Evolutionary conservation across 2,888 invertebrate genomes (phyloP), one percentile per base, ranked within the genome.

Genomic region (Omphaloscelis lunosa): DNA sequence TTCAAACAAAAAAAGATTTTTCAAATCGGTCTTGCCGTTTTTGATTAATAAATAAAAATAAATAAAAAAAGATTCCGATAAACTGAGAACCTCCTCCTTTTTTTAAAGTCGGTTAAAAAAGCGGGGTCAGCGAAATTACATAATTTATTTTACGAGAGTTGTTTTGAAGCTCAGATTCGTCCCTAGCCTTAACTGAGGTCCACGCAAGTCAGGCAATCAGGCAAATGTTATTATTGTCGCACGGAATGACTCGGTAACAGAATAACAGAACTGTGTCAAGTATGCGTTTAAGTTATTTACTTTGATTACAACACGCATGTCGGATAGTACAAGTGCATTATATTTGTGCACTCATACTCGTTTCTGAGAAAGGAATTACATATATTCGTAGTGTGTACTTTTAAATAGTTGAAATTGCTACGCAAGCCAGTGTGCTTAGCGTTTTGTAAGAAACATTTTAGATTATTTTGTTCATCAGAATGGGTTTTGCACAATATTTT

Each of bases 261-360:
- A 87, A 80, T 78, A 72, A 69, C 27, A 67, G 59, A 88, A 80
- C 80, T 86, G 75, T 89, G 89, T 88, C 89, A 88, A 88, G 88
- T 89, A 80, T 87, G 76, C 75, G 48, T 75, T 78, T 78, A 80
- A 77, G 77, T 83, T 81, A 81, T 85, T 88, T 89, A 73, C 82
- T 87, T 82, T 78, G 72, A 82, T 87, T 84, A 75, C 80, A 71
- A 72, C 75, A 77, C 67, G 48, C 45, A 29, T n/a, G 62, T 65
- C 58, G 61, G 69, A 59, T 79, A 61, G 23, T 45, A 76, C 66
- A 72, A 83, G 70, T 77, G 72, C 63, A 61, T 72, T 86, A 68
- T 80, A 68, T 76, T 86, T 77, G 71, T 75, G 39, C 72, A 77
- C 74, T 86, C n/a, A 68, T 66, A 45, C 17, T 29, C 48, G 41